Percentiles rank a stretch among this genome's conserved stretches.
Evolutionary conservation across 2,797 vertebrate genomes (phyloP).

Genomic region (Amazona ochrocephala): DNA sequence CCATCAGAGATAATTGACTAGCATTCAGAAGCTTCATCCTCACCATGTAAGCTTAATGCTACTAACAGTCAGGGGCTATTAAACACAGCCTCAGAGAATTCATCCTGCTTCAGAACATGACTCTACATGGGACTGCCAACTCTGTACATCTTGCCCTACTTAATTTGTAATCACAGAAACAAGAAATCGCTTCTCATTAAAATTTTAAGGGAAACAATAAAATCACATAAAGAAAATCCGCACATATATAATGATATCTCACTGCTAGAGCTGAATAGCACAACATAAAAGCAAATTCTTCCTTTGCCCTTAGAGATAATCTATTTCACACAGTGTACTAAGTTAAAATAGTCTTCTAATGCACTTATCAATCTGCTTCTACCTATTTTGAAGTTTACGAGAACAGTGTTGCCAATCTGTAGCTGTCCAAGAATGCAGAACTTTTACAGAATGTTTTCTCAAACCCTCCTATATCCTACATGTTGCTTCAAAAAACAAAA

Average conservation of each 20-base stretch:
- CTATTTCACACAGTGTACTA: not conserved
- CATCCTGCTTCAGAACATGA: not conserved
- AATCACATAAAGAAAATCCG: not conserved
- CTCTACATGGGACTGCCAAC: not conserved
- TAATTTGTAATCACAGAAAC: not conserved
- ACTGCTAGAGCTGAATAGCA: not conserved
- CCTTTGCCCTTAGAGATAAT: not conserved
- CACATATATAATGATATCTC: not conserved
- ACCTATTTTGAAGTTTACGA: not conserved
- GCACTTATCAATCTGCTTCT: not conserved
- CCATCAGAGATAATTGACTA: not conserved
- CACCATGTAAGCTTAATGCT: not conserved
- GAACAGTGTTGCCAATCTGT: not conserved
- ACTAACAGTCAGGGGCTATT: not conserved
- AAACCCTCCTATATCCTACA: not conserved
- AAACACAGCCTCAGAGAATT: not conserved
- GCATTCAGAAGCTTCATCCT: not conserved
- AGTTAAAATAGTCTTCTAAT: not conserved
- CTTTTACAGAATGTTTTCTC: not conserved
- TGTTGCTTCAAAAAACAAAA: not conserved
- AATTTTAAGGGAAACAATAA: constrained; percentile 5
- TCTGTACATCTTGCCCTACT: not conserved
- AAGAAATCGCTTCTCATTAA: not conserved
- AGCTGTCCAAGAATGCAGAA: not conserved
- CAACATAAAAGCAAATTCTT: not conserved